Evolutionary conservation across 2,797 vertebrate genomes (phyloP).

Genomic region (Megaceryle alcyon): DNA sequence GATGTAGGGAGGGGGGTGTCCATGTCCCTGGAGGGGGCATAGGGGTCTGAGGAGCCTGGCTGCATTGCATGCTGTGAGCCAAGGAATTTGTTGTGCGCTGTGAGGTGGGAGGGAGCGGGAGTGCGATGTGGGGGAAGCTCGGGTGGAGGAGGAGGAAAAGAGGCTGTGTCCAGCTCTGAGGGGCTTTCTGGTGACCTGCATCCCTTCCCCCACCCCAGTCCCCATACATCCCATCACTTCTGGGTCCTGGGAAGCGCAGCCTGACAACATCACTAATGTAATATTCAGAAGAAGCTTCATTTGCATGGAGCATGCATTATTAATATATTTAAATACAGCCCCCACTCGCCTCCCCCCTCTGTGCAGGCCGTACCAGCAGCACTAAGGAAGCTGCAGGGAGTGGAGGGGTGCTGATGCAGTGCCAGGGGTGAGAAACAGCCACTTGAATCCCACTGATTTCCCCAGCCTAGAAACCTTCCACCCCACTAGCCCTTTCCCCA

Average conservation of each 20-base stretch:
- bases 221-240: background rate
- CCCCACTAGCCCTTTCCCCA: background rate
- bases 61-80: conserved; percentile 40
- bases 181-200: background rate
- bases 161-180: background rate
- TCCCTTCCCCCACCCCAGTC: background rate
- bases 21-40: background rate
- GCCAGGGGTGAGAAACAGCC: background rate
- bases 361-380: conserved; percentile 28
- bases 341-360: background rate
- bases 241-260: conserved; percentile 27
- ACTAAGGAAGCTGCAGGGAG: conserved; percentile 40
- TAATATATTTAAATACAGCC: conserved; percentile 66
- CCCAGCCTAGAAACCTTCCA: background rate
- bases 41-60: background rate
- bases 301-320: conserved; percentile 65
- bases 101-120: background rate
- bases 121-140: background rate
- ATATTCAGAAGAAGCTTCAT: conserved; percentile 52
- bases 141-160: background rate
- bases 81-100: conserved; percentile 22
- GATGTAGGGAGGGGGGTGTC: background rate
- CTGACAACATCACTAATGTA: conserved; percentile 44
- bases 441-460: background rate
- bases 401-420: background rate